Conservation (phyloP, 1,140 invertebrate genomes). For the Phthorimaea operculella region DNA sequence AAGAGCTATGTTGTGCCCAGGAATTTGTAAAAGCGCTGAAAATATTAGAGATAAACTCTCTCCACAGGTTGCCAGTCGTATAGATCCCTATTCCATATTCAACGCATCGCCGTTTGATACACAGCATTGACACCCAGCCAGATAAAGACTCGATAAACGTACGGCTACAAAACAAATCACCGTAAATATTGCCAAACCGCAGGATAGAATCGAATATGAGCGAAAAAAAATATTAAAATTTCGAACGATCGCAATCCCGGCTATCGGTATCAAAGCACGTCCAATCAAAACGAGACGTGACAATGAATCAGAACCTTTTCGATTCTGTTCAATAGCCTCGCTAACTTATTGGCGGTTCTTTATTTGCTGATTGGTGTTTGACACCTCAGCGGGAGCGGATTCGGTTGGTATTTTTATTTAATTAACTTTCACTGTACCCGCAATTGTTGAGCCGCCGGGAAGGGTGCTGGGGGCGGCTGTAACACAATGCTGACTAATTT, state of each 20-base stretch:
- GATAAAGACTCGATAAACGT: constrained; percentile 12
- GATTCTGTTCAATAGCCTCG: constrained; percentile 52
- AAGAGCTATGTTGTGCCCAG: too few species aligned
- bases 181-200: constrained; percentile 57
- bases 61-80: neutral
- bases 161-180: constrained; percentile 38
- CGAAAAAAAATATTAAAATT: constrained; percentile 63
- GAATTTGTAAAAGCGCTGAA: too few species aligned
- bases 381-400: constrained; percentile 46
- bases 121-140: neutral
- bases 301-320: constrained; percentile 61
- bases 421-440: constrained; percentile 50
- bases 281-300: constrained; percentile 64
- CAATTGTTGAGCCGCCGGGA: constrained; percentile 27
- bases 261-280: constrained; percentile 66
- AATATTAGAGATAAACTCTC: neutral
- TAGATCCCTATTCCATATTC: constrained; percentile 3
- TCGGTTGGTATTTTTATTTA: constrained; percentile 60
- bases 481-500: constrained; percentile 56
- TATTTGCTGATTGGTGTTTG: constrained; percentile 62
- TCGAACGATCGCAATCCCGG: constrained; percentile 54
- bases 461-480: constrained; percentile 21
- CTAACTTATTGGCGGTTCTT: constrained; percentile 63
- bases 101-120: neutral
- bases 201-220: constrained; percentile 58